Percentiles rank a stretch among this genome's conserved stretches.
Conservation (phyloP, 2,797 vertebrate genomes). For the Pangasius djambal region DNA sequence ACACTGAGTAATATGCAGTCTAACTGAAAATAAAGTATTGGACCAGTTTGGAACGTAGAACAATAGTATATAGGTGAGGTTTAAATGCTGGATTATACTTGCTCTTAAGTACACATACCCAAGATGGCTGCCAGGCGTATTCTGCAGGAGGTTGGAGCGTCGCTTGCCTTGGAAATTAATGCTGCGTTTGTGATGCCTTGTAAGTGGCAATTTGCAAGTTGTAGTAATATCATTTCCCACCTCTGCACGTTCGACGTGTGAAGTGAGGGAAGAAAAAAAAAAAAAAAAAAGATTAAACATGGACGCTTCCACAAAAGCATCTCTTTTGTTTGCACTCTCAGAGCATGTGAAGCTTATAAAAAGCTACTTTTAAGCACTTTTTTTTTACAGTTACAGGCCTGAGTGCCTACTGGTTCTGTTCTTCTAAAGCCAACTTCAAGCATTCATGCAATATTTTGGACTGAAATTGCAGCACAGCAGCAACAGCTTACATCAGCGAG, state of each 20-base stretch:
- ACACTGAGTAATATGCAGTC: not conserved
- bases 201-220: not conserved
- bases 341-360: not conserved
- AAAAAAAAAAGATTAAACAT: no score
- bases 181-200: not conserved
- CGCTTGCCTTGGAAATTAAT: not conserved
- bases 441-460: not conserved
- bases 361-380: not conserved
- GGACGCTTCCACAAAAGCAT: not conserved
- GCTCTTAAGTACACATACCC: not conserved
- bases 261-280: not conserved
- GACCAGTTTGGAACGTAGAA: not conserved
- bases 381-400: not conserved
- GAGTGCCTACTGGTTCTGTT: not conserved
- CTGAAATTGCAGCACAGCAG: not conserved
- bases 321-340: not conserved
- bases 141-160: not conserved
- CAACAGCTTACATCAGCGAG: not conserved
- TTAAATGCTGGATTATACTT: not conserved
- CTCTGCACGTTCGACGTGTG: no score
- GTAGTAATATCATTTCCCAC: not conserved
- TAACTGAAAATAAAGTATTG: not conserved
- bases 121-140: not conserved
- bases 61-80: not conserved
- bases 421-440: not conserved